Conservation (phyloP, 2,797 vertebrate species). For the Chaetophractus vellerosus region DNA sequence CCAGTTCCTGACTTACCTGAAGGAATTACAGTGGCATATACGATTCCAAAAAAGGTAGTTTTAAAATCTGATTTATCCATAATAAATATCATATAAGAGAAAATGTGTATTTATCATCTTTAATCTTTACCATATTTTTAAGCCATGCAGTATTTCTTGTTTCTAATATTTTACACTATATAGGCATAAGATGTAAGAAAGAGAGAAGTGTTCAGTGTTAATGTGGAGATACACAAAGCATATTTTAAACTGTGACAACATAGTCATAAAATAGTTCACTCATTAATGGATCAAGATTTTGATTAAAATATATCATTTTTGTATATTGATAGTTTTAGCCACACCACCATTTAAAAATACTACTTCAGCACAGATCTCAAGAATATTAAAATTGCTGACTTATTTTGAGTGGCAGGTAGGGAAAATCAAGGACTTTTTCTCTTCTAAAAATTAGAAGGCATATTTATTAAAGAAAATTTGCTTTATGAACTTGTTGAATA, state of each 20-base stretch:
- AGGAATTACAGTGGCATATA: conserved; percentile 98
- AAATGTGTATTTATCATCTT: conserved; percentile 13
- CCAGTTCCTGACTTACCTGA: conserved; percentile 94
- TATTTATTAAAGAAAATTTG: conserved; percentile 31
- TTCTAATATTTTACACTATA: neutral
- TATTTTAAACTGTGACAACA: conserved; percentile 62
- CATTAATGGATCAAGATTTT: conserved; percentile 9
- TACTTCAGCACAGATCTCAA: neutral
- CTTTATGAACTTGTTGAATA: conserved; percentile 10
- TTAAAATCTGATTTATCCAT: neutral
- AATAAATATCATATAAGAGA: conserved; percentile 47
- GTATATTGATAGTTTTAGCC: conserved; percentile 42
- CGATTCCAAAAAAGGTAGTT: conserved; percentile 94
- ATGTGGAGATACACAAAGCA: neutral
- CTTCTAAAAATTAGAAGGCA: conserved; percentile 19
- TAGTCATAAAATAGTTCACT: conserved; percentile 22
- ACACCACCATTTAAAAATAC: neutral
- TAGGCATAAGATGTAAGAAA: neutral
- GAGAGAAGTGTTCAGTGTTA: conserved; percentile 12
- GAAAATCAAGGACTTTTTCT: conserved; percentile 47
- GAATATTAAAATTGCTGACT: conserved; percentile 44
- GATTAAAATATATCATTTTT: conserved; percentile 48
- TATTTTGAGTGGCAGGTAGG: neutral
- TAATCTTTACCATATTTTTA: neutral
- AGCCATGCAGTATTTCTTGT: conserved; percentile 13